Percentiles rank a stretch among this genome's conserved stretches.
Conservation (phyloP, 2,888 invertebrate genomes). For the Heliconius cydno region DNA sequence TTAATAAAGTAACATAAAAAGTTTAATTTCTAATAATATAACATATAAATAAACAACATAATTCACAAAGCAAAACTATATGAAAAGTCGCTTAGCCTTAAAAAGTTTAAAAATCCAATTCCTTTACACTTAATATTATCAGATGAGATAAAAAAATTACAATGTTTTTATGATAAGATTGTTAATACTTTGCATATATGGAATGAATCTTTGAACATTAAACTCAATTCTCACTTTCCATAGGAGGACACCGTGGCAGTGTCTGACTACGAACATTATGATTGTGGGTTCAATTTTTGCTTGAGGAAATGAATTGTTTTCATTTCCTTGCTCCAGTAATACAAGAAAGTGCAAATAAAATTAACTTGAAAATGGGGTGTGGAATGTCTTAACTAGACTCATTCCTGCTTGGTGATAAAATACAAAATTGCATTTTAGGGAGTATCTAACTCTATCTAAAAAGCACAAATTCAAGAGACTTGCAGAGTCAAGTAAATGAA, state of each 20-base stretch:
- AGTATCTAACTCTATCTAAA: too few relatives aligned
- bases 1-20: too few relatives aligned
- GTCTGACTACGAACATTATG: too few relatives aligned
- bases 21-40: too few relatives aligned
- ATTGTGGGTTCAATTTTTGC: neutral
- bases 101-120: neutral
- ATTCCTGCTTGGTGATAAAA: neutral
- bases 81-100: neutral
- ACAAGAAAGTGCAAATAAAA: neutral
- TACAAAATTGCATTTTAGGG: too few relatives aligned
- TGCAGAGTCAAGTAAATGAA: too few relatives aligned
- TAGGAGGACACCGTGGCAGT: too few relatives aligned
- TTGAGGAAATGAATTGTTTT: neutral
- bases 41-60: neutral
- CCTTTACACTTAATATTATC: neutral
- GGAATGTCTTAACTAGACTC: too few relatives aligned
- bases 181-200: neutral
- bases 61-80: slow-evolving; percentile 1
- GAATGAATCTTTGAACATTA: neutral
- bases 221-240: too few relatives aligned
- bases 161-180: neutral
- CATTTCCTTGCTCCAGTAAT: neutral
- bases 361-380: neutral
- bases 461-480: too few relatives aligned
- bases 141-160: neutral